Evolutionary conservation across 2,888 invertebrate genomes (phyloP).

Genomic region (Drosophila testacea): DNA sequence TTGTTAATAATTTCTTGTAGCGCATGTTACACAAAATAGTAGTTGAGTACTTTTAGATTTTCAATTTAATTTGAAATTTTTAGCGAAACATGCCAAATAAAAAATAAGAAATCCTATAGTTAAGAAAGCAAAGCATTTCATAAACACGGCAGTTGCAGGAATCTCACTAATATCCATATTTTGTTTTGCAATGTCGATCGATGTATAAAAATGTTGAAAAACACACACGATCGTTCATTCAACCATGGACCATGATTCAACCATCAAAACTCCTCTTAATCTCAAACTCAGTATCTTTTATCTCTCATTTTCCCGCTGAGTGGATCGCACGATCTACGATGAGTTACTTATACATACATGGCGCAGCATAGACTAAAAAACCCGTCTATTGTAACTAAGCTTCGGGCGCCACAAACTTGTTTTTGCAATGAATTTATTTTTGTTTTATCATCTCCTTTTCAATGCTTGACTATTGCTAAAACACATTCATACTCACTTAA

Average conservation of each 20-base stretch:
- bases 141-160: constrained; percentile 4
- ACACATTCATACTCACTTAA: background rate
- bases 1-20: too few relatives aligned
- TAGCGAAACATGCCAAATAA: too few relatives aligned
- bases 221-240: constrained; percentile 54
- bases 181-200: constrained; percentile 26
- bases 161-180: constrained; percentile 47
- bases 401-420: constrained; percentile 58
- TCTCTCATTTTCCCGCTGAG: background rate
- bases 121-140: too few relatives aligned
- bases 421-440: constrained; percentile 30
- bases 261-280: constrained; percentile 11
- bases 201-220: constrained; percentile 27
- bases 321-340: background rate
- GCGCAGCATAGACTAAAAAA: constrained; percentile 37
- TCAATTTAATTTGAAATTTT: too few relatives aligned
- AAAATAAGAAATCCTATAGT: too few relatives aligned
- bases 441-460: constrained; percentile 10
- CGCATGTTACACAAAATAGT: too few relatives aligned
- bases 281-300: background rate
- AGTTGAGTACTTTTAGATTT: too few relatives aligned
- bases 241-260: constrained; percentile 56
- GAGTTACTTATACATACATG: constrained; percentile 18
- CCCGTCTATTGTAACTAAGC: constrained; percentile 61
- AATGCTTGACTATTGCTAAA: constrained; percentile 29